phyloP scores from a whole-genome alignment of 2,888 invertebrate species.

The Dasypolia templi region DNA sequence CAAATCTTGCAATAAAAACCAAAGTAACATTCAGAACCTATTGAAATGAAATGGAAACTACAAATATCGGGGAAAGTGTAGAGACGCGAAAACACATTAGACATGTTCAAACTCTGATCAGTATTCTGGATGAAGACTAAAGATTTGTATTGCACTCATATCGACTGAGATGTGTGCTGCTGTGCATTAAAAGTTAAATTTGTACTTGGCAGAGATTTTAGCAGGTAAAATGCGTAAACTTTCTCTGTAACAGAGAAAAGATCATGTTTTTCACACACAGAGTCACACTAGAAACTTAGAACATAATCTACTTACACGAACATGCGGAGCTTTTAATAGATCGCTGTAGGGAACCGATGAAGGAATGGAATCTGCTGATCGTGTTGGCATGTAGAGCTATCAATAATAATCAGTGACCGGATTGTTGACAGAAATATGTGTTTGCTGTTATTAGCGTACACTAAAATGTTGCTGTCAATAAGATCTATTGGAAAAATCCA shows the following conservation, averaged over 20 bases:
- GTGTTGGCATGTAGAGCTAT: conserved; percentile 39
- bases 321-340: conserved; percentile 38
- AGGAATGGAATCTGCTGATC: conserved; percentile 35
- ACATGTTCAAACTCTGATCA: conserved; percentile 56
- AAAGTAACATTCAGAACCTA: background rate
- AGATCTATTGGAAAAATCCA: conserved; percentile 27
- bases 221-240: background rate
- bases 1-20: conserved; percentile 22
- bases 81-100: conserved; percentile 61
- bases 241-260: background rate
- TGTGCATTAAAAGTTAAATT: conserved; percentile 31
- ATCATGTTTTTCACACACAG: background rate
- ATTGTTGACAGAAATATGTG: conserved; percentile 45
- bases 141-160: conserved; percentile 65
- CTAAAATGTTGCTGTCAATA: conserved; percentile 19
- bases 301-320: background rate
- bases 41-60: conserved; percentile 56
- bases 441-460: conserved; percentile 30
- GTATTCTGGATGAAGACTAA: conserved; percentile 65
- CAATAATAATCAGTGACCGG: conserved; percentile 48
- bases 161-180: conserved; percentile 30
- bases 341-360: conserved; percentile 19
- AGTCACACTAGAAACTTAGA: background rate
- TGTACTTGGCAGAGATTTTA: conserved; percentile 27
- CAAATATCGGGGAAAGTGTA: conserved; percentile 70